phyloP scores from a whole-genome alignment of 2,113 vertebrate species.

The Dascyllus trimaculatus region DNA sequence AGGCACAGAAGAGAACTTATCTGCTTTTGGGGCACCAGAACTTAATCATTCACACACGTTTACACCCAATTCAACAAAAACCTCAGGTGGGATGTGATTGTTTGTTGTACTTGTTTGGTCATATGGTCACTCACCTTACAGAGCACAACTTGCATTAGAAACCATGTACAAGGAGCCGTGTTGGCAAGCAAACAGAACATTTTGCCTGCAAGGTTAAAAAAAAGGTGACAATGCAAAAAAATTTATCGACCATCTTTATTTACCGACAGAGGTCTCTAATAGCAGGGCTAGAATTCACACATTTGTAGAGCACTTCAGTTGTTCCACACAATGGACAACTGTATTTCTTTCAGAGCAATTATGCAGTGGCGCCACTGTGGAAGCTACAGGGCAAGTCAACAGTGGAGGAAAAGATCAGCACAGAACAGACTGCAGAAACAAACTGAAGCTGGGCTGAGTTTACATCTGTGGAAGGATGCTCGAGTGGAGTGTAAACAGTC shows the following conservation, averaged over 20 bases:
- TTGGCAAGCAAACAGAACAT: too few species aligned
- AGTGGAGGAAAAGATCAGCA: conserved; percentile 62
- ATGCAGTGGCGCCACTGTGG: conserved; percentile 81
- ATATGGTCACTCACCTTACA: not conserved
- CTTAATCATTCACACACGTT: too few species aligned
- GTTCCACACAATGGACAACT: conserved; percentile 80
- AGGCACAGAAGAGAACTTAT: too few species aligned
- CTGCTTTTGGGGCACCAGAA: too few species aligned
- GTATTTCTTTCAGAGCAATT: conserved; percentile 87
- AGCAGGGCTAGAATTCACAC: conserved; percentile 88
- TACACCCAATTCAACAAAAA: too few species aligned
- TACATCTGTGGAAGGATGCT: conserved; percentile 62
- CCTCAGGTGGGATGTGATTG: too few species aligned
- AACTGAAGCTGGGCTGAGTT: conserved; percentile 58
- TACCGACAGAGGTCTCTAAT: conserved; percentile 86
- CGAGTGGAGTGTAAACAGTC: conserved; percentile 76
- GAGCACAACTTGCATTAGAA: not conserved
- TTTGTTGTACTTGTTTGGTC: too few species aligned
- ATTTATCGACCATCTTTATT: conserved; percentile 87
- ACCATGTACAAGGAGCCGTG: not conserved
- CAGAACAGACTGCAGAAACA: conserved; percentile 66
- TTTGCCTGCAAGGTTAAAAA: not conserved
- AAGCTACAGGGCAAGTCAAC: conserved; percentile 70
- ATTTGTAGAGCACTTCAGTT: conserved; percentile 78
- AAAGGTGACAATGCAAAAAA: conserved; percentile 65